Percentiles rank a stretch among this genome's conserved stretches.
These are phyloP conservation scores for Pan troglodytes DNA, from an alignment of 2,113 vertebrate species.

Conservation along the genomic window NHGRI_mPanTro3-v2.1_pri NC_072416.2:81349501-81350000, in stretches of 20 bases:
- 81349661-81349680: neutral
- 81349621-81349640: accelerated
- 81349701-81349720: neutral
- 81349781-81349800: neutral
- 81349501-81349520: neutral
- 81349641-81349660: neutral
- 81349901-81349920: neutral
- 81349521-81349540: neutral
- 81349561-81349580: neutral
- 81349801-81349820: neutral
- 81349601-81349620: neutral
- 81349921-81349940: too few relatives aligned
- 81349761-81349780: conserved; percentile 26
- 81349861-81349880: neutral
- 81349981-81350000: too few relatives aligned
- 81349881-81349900: neutral
- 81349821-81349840: neutral
- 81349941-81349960: too few relatives aligned
- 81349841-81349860: neutral
- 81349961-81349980: too few relatives aligned
- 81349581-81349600: accelerated
- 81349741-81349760: neutral
- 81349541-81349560: neutral
- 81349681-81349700: neutral
- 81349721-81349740: neutral